These are phyloP conservation scores for Astyanax mexicanus DNA, from an alignment of 2,797 vertebrate species.

Conservation along the genomic window DNA sequence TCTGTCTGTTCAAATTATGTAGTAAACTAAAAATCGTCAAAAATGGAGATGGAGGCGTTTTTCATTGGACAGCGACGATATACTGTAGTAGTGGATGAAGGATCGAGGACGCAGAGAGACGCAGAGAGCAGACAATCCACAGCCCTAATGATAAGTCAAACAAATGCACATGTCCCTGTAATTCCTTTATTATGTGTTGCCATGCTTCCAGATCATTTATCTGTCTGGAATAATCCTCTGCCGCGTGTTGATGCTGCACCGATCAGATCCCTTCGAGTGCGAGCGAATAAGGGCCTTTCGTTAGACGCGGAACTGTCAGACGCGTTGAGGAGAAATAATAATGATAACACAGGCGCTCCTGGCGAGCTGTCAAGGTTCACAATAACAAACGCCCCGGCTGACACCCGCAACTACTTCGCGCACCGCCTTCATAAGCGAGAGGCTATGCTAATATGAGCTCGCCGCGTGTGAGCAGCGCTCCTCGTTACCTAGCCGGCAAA, in stretches of 20 bases:
- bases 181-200: slow-evolving; percentile 35
- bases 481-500: slow-evolving; percentile 61
- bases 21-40: no score
- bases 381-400: slow-evolving; percentile 38
- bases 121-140: neutral
- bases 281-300: slow-evolving; percentile 32
- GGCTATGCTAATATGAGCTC: slow-evolving; percentile 50
- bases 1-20: no score
- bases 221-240: slow-evolving; percentile 35
- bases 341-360: slow-evolving; percentile 19
- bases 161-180: slow-evolving; percentile 17
- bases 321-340: slow-evolving; percentile 35
- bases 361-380: slow-evolving; percentile 49
- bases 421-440: slow-evolving; percentile 42
- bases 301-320: slow-evolving; percentile 39
- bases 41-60: no score
- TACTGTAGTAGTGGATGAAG: no score
- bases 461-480: slow-evolving; percentile 68
- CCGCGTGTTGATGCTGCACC: slow-evolving; percentile 18
- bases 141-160: neutral
- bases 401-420: slow-evolving; percentile 38
- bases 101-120: no score
- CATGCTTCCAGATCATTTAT: slow-evolving; percentile 33
- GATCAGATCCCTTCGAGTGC: slow-evolving; percentile 26
- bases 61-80: no score